Base-by-base conservation (phyloP, 2,797 vertebrate species). In the Myotis myotis region DNA sequence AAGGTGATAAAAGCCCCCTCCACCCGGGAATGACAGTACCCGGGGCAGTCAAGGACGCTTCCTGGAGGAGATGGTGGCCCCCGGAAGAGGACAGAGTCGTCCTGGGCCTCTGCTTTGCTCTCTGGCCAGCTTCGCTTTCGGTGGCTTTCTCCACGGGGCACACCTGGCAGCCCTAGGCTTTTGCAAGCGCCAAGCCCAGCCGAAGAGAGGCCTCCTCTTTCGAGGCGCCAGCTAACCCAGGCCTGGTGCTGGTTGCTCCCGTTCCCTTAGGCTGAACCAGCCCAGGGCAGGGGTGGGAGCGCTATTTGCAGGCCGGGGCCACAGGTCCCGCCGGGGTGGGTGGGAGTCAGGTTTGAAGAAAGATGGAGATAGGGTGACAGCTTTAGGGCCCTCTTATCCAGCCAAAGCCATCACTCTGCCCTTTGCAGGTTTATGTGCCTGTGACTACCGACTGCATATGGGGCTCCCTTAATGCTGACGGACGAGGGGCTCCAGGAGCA, bases 201-300 rank as follows among this genome's bases (percentile, higher is more conserved):
- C 22, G 55, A 82, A 49, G 41, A 60, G 11, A 55, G 25, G 33
- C 19, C 15, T 53, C 16, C 7, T 70, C 55, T 36, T 30, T 22
- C 12, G 2, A 68, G 64, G 8, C 5, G 7, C 44, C 70, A 5
- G 62, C 33, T 22, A 16, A 86, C 17, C 11, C 33, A 28, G 33
- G 55, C 22, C 47, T n/a, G 60, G 8, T 0, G 0, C 28, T 1
- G 8, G 2, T 10, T 1, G 1, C n/a, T 3, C 1, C 0, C 8
- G 71, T 12, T 41, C 36, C 16, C 15, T 17, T 17, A 9, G 3
- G 30, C 15, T 28, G n/a, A 70, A 15, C 60, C 41, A 28, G 1
- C 19, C 72, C 36, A 28, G 41, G 79, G 22, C 28, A 6, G 25
- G 0, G 79, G 62, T 60, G 13, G 11, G 33, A 44, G 8, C 20